Conservation (phyloP, 2,113 vertebrate species). For the Ellobius talpinus region DNA sequence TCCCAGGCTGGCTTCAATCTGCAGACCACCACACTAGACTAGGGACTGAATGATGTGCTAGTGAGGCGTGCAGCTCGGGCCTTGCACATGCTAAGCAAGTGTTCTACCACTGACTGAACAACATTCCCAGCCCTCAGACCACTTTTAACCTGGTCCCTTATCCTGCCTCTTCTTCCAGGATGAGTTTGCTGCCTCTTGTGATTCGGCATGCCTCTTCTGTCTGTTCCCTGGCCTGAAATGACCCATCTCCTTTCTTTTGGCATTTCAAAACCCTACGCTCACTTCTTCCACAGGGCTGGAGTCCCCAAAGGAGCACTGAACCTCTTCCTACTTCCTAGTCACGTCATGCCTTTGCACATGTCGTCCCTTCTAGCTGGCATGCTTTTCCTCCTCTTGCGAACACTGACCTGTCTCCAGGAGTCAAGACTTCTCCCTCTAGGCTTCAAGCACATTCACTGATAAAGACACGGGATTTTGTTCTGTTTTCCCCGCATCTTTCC, state of each 20-base stretch:
- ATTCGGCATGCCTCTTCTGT: background rate
- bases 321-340: background rate
- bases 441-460: background rate
- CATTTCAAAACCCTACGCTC: background rate
- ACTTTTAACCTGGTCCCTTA: background rate
- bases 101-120: background rate
- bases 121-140: background rate
- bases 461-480: background rate
- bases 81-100: background rate
- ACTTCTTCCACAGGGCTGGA: conserved; percentile 38
- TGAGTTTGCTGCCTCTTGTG: conserved; percentile 9
- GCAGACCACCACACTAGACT: background rate
- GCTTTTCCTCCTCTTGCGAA: conserved; percentile 54
- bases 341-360: background rate
- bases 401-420: background rate
- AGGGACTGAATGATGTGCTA: background rate
- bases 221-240: background rate
- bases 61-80: background rate
- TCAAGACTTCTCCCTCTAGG: conserved; percentile 42
- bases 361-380: conserved; percentile 20
- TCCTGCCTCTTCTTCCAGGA: background rate
- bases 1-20: background rate
- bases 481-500: background rate
- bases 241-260: background rate
- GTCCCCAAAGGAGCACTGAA: background rate